Conservation (phyloP, 2,113 vertebrate species). For the Ascaphus truei region DNA sequence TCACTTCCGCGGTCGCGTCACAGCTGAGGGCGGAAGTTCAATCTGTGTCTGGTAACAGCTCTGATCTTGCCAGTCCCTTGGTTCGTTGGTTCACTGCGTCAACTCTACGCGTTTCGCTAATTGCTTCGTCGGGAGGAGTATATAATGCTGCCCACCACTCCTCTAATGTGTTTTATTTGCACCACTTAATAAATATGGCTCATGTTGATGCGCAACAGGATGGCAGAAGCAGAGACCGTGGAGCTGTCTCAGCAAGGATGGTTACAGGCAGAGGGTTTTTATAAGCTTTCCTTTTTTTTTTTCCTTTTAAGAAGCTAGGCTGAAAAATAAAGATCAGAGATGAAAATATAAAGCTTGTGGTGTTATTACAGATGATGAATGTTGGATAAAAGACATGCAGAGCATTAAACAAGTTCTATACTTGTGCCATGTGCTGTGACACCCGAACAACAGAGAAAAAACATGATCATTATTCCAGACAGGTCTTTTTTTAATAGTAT, state of each 20-base stretch:
- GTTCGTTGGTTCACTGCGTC: too few relatives aligned
- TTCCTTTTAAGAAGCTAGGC: neutral
- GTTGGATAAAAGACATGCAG: neutral
- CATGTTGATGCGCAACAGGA: neutral
- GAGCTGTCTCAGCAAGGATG: too few relatives aligned
- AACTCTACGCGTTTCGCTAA: too few relatives aligned
- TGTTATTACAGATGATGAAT: slow-evolving; percentile 19
- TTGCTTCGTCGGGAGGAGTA: too few relatives aligned
- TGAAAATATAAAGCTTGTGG: slow-evolving; percentile 15
- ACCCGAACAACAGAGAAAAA: slow-evolving; percentile 11
- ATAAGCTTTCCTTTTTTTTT: neutral
- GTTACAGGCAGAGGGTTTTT: too few relatives aligned
- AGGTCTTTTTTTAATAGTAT: slow-evolving; percentile 19
- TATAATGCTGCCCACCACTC: too few relatives aligned
- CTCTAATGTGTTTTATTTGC: too few relatives aligned
- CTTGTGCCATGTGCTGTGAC: neutral
- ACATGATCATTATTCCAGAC: slow-evolving; percentile 27
- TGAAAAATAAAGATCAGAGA: neutral
- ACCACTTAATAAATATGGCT: neutral
- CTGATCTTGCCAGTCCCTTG: too few relatives aligned
- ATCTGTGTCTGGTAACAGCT: too few relatives aligned
- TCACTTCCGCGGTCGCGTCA: too few relatives aligned
- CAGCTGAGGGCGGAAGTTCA: too few relatives aligned
- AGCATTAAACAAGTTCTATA: neutral
- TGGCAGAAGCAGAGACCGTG: too few relatives aligned